A percentile compares a stretch with the other conserved stretches of the same genome.
These are phyloP conservation scores for Synaphobranchus kaupii DNA, from an alignment of 2,797 vertebrate genomes.

Conservation along the genomic window DNA sequence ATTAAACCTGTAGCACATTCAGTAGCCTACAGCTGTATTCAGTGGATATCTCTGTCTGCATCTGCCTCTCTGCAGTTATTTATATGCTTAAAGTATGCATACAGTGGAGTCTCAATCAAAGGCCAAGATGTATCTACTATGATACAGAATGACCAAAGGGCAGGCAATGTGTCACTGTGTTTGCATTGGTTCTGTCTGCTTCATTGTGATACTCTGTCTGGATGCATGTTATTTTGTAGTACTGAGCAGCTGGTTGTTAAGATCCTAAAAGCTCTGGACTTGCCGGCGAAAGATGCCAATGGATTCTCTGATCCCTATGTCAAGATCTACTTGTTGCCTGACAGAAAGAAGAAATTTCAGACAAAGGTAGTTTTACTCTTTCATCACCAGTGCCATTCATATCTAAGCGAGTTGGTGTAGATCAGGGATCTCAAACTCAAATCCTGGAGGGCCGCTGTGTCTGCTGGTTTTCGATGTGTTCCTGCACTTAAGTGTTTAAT, in stretches of 20 bases:
- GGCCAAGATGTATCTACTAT: not conserved
- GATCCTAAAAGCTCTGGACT: slow-evolving; percentile 87
- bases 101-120: not conserved
- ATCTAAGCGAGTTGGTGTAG: not conserved
- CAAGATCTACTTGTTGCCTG: slow-evolving; percentile 91
- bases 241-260: slow-evolving; percentile 90
- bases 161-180: slow-evolving; percentile 15
- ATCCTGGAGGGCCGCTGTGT: too few species aligned
- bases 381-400: not conserved
- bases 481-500: too few species aligned
- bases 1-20: not conserved
- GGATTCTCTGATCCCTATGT: slow-evolving; percentile 92
- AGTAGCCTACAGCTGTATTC: not conserved
- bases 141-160: not conserved
- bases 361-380: slow-evolving; percentile 77
- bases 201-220: slow-evolving; percentile 30
- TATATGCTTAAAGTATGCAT: not conserved
- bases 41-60: not conserved
- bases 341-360: slow-evolving; percentile 94
- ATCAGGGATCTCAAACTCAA: too few species aligned
- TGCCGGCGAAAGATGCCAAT: slow-evolving; percentile 90
- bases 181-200: not conserved
- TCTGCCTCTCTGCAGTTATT: not conserved
- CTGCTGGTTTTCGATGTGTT: too few species aligned
- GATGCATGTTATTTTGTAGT: slow-evolving; percentile 52